Conservation (phyloP, 2,888 invertebrate species). For the Ormia ochracea region DNA sequence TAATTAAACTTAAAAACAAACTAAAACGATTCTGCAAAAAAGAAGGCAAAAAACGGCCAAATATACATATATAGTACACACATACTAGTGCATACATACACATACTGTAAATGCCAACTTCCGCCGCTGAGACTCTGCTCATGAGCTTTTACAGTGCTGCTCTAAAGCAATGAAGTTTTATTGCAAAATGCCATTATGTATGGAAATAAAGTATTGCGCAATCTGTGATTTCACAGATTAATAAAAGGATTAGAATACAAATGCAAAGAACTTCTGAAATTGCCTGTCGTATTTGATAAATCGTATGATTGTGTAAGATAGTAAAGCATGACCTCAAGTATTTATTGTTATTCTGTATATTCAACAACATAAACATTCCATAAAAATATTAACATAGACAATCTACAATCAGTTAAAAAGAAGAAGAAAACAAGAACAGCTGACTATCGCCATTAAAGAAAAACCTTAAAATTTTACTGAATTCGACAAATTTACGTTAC, state of each 20-base stretch:
- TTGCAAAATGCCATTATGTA: neutral
- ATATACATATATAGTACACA: neutral
- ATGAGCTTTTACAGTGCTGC: slow-evolving; percentile 31
- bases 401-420: no score
- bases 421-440: no score
- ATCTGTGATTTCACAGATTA: slow-evolving; percentile 30
- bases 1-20: slow-evolving; percentile 36
- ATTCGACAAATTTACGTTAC: no score
- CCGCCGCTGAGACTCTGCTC: slow-evolving; percentile 51
- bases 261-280: neutral
- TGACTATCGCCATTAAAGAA: no score
- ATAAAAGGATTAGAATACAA: neutral
- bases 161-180: slow-evolving; percentile 57
- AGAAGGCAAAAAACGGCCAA: neutral
- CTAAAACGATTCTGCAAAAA: slow-evolving; percentile 37
- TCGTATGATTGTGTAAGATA: no score
- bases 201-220: neutral
- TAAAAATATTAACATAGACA: no score
- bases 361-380: no score
- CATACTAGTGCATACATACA: neutral
- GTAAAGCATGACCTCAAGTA: no score
- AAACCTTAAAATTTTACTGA: no score
- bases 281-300: no score
- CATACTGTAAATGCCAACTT: slow-evolving; percentile 55
- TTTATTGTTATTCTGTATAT: no score